These are phyloP conservation scores for Solenopsis fugax DNA, from an alignment of 1,140 invertebrate genomes.

Conservation along the genomic window DNA sequence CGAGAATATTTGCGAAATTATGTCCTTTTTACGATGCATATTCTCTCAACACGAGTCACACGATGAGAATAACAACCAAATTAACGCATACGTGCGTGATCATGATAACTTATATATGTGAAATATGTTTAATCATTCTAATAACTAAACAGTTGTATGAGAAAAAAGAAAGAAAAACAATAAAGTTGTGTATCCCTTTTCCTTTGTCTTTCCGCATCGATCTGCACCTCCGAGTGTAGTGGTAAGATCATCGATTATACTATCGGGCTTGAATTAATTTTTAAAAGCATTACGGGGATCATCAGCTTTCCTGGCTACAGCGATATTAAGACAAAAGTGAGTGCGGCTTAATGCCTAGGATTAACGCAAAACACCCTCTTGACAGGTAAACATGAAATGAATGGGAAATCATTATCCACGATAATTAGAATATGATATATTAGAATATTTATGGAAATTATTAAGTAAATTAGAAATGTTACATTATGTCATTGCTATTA, in stretches of 20 bases:
- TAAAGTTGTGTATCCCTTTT: constrained; percentile 56
- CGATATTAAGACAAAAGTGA: neutral
- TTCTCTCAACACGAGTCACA: neutral
- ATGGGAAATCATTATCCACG: neutral
- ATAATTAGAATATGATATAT: neutral
- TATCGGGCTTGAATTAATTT: neutral
- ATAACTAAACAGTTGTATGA: constrained; percentile 15
- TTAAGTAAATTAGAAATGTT: neutral
- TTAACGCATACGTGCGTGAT: constrained; percentile 6
- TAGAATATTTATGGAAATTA: constrained; percentile 3
- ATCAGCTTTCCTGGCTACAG: neutral
- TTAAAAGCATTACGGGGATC: neutral
- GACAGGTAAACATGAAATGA: neutral
- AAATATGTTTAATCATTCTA: constrained; percentile 58
- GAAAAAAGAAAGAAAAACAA: constrained; percentile 43
- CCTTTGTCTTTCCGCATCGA: constrained; percentile 15
- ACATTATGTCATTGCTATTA: neutral
- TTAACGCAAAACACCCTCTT: neutral
- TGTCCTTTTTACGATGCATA: constrained; percentile 43
- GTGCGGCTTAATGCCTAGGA: neutral
- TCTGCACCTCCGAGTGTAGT: neutral
- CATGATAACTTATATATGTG: constrained; percentile 7
- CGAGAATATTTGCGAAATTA: neutral
- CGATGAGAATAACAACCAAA: constrained; percentile 10
- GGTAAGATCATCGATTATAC: neutral